Evolutionary conservation across 2,888 invertebrate genomes (phyloP), one percentile per base, ranked within the genome.

Genomic region (Zaprionus lineosus): DNA sequence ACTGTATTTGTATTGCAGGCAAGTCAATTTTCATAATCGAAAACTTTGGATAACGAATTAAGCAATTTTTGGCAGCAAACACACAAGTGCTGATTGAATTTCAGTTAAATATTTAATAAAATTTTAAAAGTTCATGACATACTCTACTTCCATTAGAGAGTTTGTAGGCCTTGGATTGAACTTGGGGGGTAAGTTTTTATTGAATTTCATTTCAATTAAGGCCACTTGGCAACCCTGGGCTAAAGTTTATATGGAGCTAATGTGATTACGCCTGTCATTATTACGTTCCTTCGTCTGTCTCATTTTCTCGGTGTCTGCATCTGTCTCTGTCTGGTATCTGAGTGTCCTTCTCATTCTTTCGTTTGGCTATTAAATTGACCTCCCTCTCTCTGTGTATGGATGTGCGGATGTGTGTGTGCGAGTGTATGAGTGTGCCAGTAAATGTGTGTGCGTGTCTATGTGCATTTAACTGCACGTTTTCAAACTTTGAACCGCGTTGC

Each of bases 381-480:
- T 53, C 70, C 60, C 56, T 44, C 58, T 65, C 68, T 34, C 46
- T 61, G 26, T 39, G 21, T 43, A 26, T 31, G 14, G 18, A 11
- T 44, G 3, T 31, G 19, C 33, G 4, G 21, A 14, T 43, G 28
- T 37, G 29, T 31, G 37, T 36, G 28, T 44, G 50, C 43, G 19
- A 31, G 31, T 48, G 36, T 33, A n/a, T n/a, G n/a, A n/a, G n/a
- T n/a, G n/a, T n/a, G n/a, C n/a, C n/a, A n/a, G n/a, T n/a, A n/a
- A n/a, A n/a, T n/a, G 26, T 56, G 39, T 37, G 50, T 59, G 71
- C 57, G 81, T 74, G 78, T 69, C 53, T 74, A 67, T 84, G 75
- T 79, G 79, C 85, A 84, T 82, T 84, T 79, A 84, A 85, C 84
- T 85, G 84, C 81, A 84, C 84, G 85, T 64, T 81, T 67, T 67